Evolutionary conservation across 2,888 invertebrate genomes (phyloP).

Genomic region (Macaria notata): DNA sequence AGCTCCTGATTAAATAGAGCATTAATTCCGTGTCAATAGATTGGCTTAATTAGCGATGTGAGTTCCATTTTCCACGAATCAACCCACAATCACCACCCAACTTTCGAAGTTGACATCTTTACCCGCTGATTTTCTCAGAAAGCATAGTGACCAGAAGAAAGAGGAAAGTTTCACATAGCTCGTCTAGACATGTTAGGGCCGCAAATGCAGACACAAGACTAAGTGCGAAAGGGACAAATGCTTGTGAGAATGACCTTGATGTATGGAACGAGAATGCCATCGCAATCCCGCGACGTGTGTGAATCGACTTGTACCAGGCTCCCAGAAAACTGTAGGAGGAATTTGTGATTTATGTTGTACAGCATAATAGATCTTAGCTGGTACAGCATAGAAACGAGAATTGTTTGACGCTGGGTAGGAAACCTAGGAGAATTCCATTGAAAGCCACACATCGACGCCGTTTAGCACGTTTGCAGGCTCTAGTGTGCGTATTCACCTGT

Average conservation of each 20-base stretch:
- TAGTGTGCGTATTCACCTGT: constrained; percentile 42
- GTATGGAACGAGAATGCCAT: constrained; percentile 62
- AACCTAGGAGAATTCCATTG: constrained; percentile 36
- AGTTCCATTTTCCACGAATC: constrained; percentile 17
- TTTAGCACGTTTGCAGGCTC: constrained; percentile 18
- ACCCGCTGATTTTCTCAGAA: constrained; percentile 48
- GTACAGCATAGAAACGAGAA: constrained; percentile 20
- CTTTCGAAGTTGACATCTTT: constrained; percentile 34
- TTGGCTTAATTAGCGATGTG: constrained; percentile 1
- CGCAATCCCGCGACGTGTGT: constrained; percentile 64
- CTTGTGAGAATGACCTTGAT: constrained; percentile 72
- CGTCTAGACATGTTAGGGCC: constrained; percentile 55
- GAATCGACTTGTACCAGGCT: constrained; percentile 67
- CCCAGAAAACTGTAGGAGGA: constrained; percentile 52
- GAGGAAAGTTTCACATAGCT: constrained; percentile 62
- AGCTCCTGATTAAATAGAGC: too few relatives aligned
- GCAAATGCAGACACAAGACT: constrained; percentile 39
- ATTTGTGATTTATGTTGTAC: neutral
- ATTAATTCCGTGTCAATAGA: neutral
- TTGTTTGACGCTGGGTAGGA: constrained; percentile 21
- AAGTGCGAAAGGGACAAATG: constrained; percentile 53
- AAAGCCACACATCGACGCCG: constrained; percentile 38
- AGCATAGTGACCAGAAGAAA: constrained; percentile 62
- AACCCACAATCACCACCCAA: constrained; percentile 20
- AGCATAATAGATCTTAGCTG: constrained; percentile 28